Conservation (phyloP, 2,797 vertebrate genomes). For the Etheostoma nigrum region DNA sequence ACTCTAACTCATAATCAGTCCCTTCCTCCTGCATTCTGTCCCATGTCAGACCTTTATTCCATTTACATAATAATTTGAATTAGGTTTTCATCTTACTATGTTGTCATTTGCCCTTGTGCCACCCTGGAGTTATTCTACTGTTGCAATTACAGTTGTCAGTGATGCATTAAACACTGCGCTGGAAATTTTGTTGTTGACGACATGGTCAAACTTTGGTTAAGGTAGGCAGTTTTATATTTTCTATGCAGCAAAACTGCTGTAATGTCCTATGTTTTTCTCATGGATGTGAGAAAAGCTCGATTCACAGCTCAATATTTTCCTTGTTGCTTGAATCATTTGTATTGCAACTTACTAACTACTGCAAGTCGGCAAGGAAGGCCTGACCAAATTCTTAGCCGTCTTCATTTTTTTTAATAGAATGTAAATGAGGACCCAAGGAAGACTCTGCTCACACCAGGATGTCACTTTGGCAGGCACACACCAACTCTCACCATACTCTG, state of each 20-base stretch:
- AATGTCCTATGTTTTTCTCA: not conserved
- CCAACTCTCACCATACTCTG: constrained; percentile 54
- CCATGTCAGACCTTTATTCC: not conserved
- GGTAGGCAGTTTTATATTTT: not conserved
- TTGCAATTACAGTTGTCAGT: constrained; percentile 3
- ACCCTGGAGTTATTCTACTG: constrained; percentile 3
- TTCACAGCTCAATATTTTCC: not conserved
- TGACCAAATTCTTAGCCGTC: constrained; percentile 26
- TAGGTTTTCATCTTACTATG: not conserved
- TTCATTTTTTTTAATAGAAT: constrained; percentile 39
- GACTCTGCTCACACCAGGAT: constrained; percentile 69
- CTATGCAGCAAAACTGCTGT: not conserved
- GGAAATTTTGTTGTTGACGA: constrained; percentile 18
- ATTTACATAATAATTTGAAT: constrained; percentile 10
- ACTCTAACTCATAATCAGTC: not conserved
- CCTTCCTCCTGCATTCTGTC: not conserved
- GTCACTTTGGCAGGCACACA: constrained; percentile 77
- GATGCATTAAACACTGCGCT: constrained; percentile 11
- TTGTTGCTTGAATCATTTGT: not conserved
- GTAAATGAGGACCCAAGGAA: constrained; percentile 68
- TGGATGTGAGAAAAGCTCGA: not conserved
- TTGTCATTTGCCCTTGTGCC: constrained; percentile 1
- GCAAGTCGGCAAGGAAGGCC: not conserved
- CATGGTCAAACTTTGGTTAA: not conserved
- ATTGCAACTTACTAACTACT: not conserved